Evolutionary conservation across 2,888 invertebrate species (phyloP), one percentile per base, ranked within the genome.

Genomic region (Portevinia maculata): DNA sequence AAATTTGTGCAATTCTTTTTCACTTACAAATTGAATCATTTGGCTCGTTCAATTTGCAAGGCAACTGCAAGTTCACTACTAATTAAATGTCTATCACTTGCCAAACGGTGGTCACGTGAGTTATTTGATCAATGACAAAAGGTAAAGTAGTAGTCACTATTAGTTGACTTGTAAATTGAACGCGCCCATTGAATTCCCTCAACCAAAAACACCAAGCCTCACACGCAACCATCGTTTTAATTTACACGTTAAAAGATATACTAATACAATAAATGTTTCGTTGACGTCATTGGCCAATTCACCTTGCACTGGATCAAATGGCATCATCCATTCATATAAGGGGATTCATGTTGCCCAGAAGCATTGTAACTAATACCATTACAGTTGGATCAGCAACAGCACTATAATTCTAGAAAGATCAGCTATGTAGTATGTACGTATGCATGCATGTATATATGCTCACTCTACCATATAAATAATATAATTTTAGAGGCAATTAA

Each of bases 401-500:
- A 15, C 9, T 17, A 34, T 34, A 8, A 28, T 28, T 30, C 13
- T 3, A 21, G 1, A 9, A 6, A 7, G 21, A 4, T n/a, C 21
- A 28, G 6, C 24, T 21, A 44, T 44, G 7, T 44, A 19, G 34
- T 37, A 1, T 13, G n/a, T n/a, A n/a, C n/a, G n/a, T n/a, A n/a
- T n/a, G n/a, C n/a, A n/a, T n/a, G n/a, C n/a, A n/a, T n/a, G n/a
- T 24, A 9, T 24, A 24, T 32, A 44, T 53, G 65, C 53, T 81
- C 60, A 59, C 32, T 71, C 76, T 64, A 37, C 81, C 81, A 76
- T 76, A 81, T 76, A 81, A 81, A 81, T 81, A 70, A 76, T 65
- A 76, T 81, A 65, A 71, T 81, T 81, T 81, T 55, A 81, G 70
- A 81, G 76, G 76, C 81, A 81, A 81, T 81, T 81, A 81, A 81